Percentiles rank a stretch among this genome's conserved stretches.
phyloP scores from a whole-genome alignment of 2,797 vertebrate species.

The Ceyx erithaca region DNA sequence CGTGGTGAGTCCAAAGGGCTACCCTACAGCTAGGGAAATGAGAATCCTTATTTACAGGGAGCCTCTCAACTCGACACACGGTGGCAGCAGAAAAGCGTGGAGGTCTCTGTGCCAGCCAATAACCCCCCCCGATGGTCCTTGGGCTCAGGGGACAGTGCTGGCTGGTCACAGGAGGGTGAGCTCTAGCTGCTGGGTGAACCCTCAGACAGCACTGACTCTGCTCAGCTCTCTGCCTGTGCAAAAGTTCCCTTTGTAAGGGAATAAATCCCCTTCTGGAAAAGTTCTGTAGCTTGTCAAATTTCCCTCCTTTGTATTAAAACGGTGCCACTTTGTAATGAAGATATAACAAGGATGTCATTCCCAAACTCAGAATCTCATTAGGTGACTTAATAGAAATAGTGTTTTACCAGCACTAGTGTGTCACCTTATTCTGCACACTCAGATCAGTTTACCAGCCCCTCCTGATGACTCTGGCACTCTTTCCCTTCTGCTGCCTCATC shows the following conservation, averaged over 20 bases:
- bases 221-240: not conserved
- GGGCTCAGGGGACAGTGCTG: accelerated
- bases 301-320: not conserved
- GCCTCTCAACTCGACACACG: not conserved
- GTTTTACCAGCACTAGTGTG: not conserved
- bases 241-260: not conserved
- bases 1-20: not conserved
- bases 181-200: not conserved
- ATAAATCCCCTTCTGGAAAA: not conserved
- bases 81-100: slow-evolving; percentile 12
- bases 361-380: not conserved
- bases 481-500: not conserved
- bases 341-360: not conserved
- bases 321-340: not conserved
- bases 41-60: accelerated
- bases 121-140: accelerated
- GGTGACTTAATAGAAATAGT: not conserved
- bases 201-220: not conserved
- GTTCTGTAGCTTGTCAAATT: not conserved
- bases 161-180: not conserved
- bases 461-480: not conserved
- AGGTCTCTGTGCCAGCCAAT: not conserved
- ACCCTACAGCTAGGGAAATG: too few relatives aligned
- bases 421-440: not conserved
- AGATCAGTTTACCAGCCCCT: not conserved